These are phyloP conservation scores for Cheilosia urbana DNA, from an alignment of 2,888 invertebrate genomes.

Conservation along the genomic window DNA sequence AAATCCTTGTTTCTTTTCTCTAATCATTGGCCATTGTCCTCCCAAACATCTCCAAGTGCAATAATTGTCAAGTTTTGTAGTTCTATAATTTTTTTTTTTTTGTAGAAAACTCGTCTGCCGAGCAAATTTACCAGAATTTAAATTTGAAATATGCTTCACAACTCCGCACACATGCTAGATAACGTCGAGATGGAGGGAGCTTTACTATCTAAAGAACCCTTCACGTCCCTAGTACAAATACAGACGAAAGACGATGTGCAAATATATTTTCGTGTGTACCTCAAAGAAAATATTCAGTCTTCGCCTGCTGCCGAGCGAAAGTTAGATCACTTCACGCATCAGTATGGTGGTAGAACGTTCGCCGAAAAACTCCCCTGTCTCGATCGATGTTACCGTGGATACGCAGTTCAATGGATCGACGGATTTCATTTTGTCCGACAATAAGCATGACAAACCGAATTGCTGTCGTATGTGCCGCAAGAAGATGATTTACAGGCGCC, in stretches of 20 bases:
- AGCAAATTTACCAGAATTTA: background rate
- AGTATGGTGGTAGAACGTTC: slow-evolving; percentile 23
- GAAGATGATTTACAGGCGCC: slow-evolving; percentile 83
- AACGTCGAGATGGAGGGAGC: background rate
- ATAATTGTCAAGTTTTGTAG: too few relatives aligned
- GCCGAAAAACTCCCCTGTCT: slow-evolving; percentile 18
- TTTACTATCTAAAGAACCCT: slow-evolving; percentile 7
- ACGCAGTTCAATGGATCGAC: slow-evolving; percentile 80
- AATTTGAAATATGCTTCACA: slow-evolving; percentile 26
- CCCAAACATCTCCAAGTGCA: too few relatives aligned
- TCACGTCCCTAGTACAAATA: slow-evolving; percentile 20
- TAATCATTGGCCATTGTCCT: too few relatives aligned
- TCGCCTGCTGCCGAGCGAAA: background rate
- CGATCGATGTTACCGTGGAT: slow-evolving; percentile 78
- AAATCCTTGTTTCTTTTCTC: too few relatives aligned
- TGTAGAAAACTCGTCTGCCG: too few relatives aligned
- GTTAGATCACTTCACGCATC: slow-evolving; percentile 1
- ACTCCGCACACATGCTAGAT: background rate
- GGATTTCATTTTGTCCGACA: slow-evolving; percentile 81
- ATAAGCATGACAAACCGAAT: slow-evolving; percentile 77
- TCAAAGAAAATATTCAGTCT: slow-evolving; percentile 2
- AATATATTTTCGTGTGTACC: slow-evolving; percentile 1
- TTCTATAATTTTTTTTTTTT: too few relatives aligned
- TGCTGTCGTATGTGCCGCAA: slow-evolving; percentile 44
- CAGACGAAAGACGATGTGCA: background rate